Conservation (phyloP, 2,888 invertebrate genomes). For the Tetramorium bicarinatum region DNA sequence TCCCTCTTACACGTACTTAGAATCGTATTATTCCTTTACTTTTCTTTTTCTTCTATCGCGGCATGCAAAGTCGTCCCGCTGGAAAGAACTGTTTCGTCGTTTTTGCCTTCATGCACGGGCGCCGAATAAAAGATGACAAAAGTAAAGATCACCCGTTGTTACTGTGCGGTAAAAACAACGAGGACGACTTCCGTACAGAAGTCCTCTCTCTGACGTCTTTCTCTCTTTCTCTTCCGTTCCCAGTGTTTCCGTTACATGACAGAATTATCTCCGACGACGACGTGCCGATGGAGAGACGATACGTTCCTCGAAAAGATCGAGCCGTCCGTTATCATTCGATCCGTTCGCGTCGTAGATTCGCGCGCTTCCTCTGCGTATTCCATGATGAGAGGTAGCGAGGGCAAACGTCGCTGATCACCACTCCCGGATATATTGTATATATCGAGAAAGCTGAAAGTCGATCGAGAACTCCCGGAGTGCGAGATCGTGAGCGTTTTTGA, state of each 20-base stretch:
- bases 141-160: neutral
- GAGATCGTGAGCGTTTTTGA: conserved; percentile 59
- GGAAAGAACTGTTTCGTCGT: conserved; percentile 4
- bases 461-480: conserved; percentile 63
- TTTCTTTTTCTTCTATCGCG: neutral
- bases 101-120: conserved; percentile 9
- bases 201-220: neutral
- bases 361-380: neutral
- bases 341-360: conserved; percentile 16
- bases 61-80: neutral
- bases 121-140: conserved; percentile 37
- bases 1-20: neutral
- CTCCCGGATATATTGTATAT: conserved; percentile 47
- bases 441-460: conserved; percentile 55
- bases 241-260: neutral
- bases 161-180: conserved; percentile 5
- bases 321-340: conserved; percentile 33
- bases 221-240: neutral
- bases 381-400: conserved; percentile 41
- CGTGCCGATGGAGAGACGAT: neutral
- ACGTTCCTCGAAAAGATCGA: neutral
- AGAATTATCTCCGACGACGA: neutral
- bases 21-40: neutral
- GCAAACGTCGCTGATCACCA: conserved; percentile 61
- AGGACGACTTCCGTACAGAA: neutral